phyloP scores from a whole-genome alignment of 2,113 vertebrate species.

The Spilogale gracilis region DNA sequence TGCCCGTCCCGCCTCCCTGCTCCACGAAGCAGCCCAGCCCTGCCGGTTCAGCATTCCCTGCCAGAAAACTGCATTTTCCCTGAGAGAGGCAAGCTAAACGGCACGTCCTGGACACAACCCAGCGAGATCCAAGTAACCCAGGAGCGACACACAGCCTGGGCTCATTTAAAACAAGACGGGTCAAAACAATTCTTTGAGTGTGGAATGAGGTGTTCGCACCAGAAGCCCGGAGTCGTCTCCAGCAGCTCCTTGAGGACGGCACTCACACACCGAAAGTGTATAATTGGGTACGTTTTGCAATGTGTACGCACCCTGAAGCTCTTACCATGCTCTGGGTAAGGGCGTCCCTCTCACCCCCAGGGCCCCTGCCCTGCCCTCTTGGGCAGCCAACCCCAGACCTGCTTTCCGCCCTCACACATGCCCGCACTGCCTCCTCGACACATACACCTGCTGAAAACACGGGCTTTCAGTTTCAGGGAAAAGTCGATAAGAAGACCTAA shows the following conservation, averaged over 20 bases:
- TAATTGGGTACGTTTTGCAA: rapidly evolving
- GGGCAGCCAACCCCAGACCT: neutral
- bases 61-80: neutral
- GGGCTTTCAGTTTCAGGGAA: neutral
- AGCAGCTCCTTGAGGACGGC: neutral
- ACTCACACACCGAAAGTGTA: neutral
- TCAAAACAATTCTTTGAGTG: rapidly evolving
- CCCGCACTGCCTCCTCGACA: rapidly evolving
- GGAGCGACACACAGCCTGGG: neutral
- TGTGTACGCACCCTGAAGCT: neutral
- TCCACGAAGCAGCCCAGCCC: neutral
- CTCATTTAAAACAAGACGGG: neutral
- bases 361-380: rapidly evolving
- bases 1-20: neutral
- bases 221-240: rapidly evolving
- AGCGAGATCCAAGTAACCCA: neutral
- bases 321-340: neutral
- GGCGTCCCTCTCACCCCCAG: neutral
- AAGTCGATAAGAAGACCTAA: neutral
- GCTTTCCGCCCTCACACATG: too few relatives aligned
- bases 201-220: rapidly evolving
- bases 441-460: neutral
- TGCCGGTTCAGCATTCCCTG: neutral
- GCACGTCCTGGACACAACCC: neutral
- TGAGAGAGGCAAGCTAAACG: neutral